These are phyloP conservation scores for Brachionus plicatilis DNA, from an alignment of 1,140 invertebrate genomes.

Conservation along the genomic window DNA sequence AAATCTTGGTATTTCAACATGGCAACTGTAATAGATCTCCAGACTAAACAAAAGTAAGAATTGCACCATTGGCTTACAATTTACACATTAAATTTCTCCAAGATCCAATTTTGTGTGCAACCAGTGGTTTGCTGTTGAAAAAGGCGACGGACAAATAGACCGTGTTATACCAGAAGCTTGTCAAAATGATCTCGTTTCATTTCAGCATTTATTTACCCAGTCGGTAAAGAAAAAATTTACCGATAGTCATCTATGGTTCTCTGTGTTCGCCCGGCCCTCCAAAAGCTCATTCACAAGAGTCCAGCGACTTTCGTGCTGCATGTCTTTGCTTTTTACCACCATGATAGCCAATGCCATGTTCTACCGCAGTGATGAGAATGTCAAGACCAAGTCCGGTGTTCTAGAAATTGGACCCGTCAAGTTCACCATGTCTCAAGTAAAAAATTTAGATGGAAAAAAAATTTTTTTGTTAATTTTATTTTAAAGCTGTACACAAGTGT, in stretches of 20 bases:
- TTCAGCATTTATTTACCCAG: slow-evolving; percentile 54
- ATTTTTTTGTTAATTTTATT: background rate
- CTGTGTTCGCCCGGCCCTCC: slow-evolving; percentile 51
- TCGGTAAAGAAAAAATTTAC: slow-evolving; percentile 55
- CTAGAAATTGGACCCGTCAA: slow-evolving; percentile 26
- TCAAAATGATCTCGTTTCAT: slow-evolving; percentile 51
- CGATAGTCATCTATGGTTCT: slow-evolving; percentile 56
- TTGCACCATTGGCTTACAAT: background rate
- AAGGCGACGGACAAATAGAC: slow-evolving; percentile 55
- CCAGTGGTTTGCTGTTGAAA: slow-evolving; percentile 54
- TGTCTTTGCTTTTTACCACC: slow-evolving; percentile 53
- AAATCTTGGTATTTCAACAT: slow-evolving; percentile 54
- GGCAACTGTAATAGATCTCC: slow-evolving; percentile 51
- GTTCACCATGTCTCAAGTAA: slow-evolving; percentile 36
- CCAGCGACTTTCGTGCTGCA: slow-evolving; percentile 55
- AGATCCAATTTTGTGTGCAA: slow-evolving; percentile 53
- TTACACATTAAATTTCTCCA: background rate
- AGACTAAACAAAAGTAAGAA: slow-evolving; percentile 53
- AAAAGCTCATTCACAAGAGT: slow-evolving; percentile 54
- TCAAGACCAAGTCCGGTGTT: background rate
- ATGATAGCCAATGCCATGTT: slow-evolving; percentile 58
- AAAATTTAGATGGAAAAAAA: background rate
- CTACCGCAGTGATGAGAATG: slow-evolving; percentile 46
- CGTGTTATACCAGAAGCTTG: slow-evolving; percentile 53
- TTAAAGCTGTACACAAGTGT: slow-evolving; percentile 49